Evolutionary conservation across 2,113 vertebrate genomes (phyloP), one percentile per base, ranked within the genome.

Genomic region (Buteo buteo): DNA sequence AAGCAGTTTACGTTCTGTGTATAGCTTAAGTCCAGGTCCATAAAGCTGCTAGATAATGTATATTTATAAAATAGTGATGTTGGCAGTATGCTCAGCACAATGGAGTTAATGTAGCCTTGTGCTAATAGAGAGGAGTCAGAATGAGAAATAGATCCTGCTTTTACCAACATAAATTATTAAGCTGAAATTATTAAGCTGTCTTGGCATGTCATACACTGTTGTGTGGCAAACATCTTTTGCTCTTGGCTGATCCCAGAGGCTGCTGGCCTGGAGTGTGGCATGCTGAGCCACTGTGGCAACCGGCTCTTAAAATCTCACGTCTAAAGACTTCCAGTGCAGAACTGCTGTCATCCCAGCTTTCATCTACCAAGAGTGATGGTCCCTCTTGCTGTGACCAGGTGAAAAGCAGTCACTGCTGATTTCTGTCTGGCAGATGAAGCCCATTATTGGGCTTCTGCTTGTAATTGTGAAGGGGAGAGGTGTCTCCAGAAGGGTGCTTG

Each of bases 101-200:
- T 13, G 32, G 85, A 88, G 38, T 88, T 95, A 92, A 90, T 85
- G 93, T 12, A 72, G 69, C 61, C 78, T 76, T 36, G 69, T 85
- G 81, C 94, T 91, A 81, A 83, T 82, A 55, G 62, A 82, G 82
- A 76, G 58, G 81, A 72, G 29, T 64, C 26, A 15, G 90, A 50
- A 73, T 0, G n/a, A 93, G 93, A 86, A 93, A 55, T 64, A 54
- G 94, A 92, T 90, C 54, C 67, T 90, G 82, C 90, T 93, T 90
- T 96, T 96, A 93, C 88, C 64, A 34, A 4, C 55, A 74, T 96
- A 29, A 93, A 86, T 95, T 93, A 96, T 95, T 94, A 82, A 95
- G 47, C 49, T 90, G 28, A 26, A 93, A 86, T 95, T 93, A 96
- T 94, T 94, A 82, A 96, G 52, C 45, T 90, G 28, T 54, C 71